These are phyloP conservation scores for Gadopsis marmoratus DNA, from an alignment of 2,797 vertebrate species.

Conservation along the genomic window DNA sequence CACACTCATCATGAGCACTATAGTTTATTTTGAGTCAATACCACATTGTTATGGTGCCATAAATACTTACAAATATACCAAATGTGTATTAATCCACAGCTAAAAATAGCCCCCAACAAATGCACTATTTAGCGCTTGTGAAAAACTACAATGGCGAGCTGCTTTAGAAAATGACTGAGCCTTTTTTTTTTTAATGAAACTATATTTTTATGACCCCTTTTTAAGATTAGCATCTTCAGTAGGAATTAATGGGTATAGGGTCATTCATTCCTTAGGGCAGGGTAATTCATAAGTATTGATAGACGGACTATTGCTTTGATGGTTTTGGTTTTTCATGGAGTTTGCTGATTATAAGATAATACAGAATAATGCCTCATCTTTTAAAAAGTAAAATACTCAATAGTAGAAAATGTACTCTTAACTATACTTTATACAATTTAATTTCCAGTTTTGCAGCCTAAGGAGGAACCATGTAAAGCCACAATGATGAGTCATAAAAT, in stretches of 20 bases:
- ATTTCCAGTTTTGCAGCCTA: constrained; percentile 26
- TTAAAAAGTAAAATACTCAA: background rate
- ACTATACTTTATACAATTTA: background rate
- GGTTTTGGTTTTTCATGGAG: background rate
- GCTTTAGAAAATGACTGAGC: background rate
- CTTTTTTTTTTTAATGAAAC: background rate
- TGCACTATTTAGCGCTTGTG: background rate
- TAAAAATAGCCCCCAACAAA: background rate
- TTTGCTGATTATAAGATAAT: constrained; percentile 1
- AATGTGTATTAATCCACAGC: background rate
- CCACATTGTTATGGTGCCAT: background rate
- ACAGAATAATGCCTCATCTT: background rate
- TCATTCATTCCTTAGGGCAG: background rate
- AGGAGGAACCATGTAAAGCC: constrained; percentile 26
- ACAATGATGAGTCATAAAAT: constrained; percentile 48
- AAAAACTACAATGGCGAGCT: background rate
- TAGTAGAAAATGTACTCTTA: background rate
- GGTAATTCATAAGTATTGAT: background rate
- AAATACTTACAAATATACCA: constrained; percentile 1
- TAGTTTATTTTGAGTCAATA: background rate
- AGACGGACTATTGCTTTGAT: background rate
- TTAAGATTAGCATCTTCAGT: background rate
- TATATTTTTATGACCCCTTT: background rate
- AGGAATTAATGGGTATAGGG: background rate
- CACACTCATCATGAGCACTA: background rate